Evolutionary conservation across 2,888 invertebrate genomes (phyloP).

Genomic region (Andrena minutula): DNA sequence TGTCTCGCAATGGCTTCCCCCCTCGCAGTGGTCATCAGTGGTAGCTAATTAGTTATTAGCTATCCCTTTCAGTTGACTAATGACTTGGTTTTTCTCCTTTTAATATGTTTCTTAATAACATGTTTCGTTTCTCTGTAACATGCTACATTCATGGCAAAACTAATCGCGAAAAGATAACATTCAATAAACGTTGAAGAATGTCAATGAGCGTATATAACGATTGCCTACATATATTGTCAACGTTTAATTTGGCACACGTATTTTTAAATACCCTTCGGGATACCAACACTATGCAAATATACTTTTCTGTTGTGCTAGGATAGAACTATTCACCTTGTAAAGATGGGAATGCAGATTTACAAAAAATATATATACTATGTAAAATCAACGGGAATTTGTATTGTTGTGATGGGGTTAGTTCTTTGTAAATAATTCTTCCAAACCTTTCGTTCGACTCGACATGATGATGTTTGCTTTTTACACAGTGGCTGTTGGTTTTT

Average conservation of each 20-base stretch:
- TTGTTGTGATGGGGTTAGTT: constrained; percentile 79
- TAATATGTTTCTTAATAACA: too few species aligned
- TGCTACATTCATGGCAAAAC: background rate
- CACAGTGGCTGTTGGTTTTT: constrained; percentile 80
- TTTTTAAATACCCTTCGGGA: background rate
- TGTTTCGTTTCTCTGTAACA: background rate
- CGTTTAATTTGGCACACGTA: background rate
- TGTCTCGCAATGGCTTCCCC: too few species aligned
- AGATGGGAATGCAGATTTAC: constrained; percentile 50
- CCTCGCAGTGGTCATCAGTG: too few species aligned
- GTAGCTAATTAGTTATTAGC: too few species aligned
- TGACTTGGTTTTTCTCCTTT: too few species aligned
- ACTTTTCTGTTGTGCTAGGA: background rate
- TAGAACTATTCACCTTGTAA: constrained; percentile 8
- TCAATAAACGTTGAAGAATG: background rate
- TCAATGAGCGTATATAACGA: background rate
- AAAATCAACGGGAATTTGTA: constrained; percentile 79
- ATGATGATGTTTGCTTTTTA: constrained; percentile 37
- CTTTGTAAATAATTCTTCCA: constrained; percentile 7
- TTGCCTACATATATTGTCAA: background rate
- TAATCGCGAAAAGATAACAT: background rate
- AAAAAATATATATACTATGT: constrained; percentile 75
- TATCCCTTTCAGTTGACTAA: too few species aligned
- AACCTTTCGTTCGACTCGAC: constrained; percentile 18
- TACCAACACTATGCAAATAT: constrained; percentile 9